Evolutionary conservation across 2,797 vertebrate species (phyloP).

Genomic region (Sebastolobus altivelis): DNA sequence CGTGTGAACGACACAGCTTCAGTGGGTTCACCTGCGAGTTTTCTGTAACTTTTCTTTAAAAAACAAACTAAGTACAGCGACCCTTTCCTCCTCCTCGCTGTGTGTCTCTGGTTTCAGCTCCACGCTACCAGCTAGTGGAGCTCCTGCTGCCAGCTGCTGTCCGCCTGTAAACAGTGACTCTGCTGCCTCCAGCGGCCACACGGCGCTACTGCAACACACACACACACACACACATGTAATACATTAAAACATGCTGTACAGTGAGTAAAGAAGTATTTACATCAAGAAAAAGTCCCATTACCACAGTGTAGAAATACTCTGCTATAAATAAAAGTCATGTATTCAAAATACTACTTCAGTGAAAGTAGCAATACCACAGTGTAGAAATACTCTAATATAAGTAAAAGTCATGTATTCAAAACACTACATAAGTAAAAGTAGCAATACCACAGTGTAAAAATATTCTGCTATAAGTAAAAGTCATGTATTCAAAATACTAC

Average conservation of each 20-base stretch:
- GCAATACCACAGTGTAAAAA: too few species aligned
- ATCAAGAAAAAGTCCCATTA: background rate
- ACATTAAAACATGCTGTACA: too few species aligned
- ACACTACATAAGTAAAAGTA: too few species aligned
- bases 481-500: too few species aligned
- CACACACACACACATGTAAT: too few species aligned
- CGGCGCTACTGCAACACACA: slow-evolving; percentile 14
- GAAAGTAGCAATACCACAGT: too few species aligned
- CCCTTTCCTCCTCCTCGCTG: slow-evolving; percentile 34
- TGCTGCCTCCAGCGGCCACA: slow-evolving; percentile 57
- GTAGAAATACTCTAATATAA: too few species aligned
- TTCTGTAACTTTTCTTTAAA: slow-evolving; percentile 55
- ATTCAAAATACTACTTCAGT: too few species aligned
- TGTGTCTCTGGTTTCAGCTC: slow-evolving; percentile 51
- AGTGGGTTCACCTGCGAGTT: slow-evolving; percentile 9
- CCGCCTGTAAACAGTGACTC: slow-evolving; percentile 78
- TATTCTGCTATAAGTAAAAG: too few species aligned
- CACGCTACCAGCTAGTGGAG: slow-evolving; percentile 61
- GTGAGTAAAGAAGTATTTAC: background rate
- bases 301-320: too few species aligned
- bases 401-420: too few species aligned
- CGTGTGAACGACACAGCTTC: slow-evolving; percentile 7
- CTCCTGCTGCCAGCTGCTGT: slow-evolving; percentile 59
- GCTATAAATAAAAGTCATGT: too few species aligned
- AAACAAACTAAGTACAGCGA: slow-evolving; percentile 38